A percentile compares a stretch with the other conserved stretches of the same genome.
phyloP scores from a whole-genome alignment of 2,797 vertebrate species.

The Tragopan temminckii region DNA sequence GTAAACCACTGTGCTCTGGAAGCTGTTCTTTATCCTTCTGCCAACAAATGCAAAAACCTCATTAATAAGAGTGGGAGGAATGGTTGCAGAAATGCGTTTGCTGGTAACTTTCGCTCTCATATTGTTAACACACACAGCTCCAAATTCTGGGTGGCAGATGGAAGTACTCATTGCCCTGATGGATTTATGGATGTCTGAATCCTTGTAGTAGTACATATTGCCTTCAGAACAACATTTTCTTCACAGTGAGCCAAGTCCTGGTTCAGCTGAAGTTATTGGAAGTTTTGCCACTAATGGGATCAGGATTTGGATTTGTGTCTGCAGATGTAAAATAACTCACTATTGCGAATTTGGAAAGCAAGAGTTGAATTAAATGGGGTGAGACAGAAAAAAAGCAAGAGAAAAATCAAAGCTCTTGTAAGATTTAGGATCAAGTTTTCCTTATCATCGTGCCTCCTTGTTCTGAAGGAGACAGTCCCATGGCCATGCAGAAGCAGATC shows the following conservation, averaged over 20 bases:
- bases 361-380: conserved; percentile 28
- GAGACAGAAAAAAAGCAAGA: neutral
- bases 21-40: neutral
- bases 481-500: neutral
- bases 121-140: conserved; percentile 46
- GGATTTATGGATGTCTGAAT: conserved; percentile 63
- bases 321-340: conserved; percentile 26
- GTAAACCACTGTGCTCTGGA: neutral
- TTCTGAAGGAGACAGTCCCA: neutral
- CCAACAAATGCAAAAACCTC: conserved; percentile 16
- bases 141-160: conserved; percentile 60
- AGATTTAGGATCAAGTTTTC: neutral
- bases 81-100: conserved; percentile 43
- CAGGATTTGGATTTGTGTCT: conserved; percentile 54
- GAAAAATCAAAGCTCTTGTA: neutral
- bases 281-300: conserved; percentile 59
- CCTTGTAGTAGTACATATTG: conserved; percentile 51
- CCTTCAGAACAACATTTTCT: conserved; percentile 63
- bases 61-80: neutral
- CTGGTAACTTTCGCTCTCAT: conserved; percentile 71
- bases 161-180: conserved; percentile 58
- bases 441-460: neutral
- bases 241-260: conserved; percentile 48
- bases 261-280: conserved; percentile 56
- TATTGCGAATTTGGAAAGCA: conserved; percentile 33